Evolutionary conservation across 1,140 invertebrate species (phyloP).

Genomic region (Penaeus japonicus): DNA sequence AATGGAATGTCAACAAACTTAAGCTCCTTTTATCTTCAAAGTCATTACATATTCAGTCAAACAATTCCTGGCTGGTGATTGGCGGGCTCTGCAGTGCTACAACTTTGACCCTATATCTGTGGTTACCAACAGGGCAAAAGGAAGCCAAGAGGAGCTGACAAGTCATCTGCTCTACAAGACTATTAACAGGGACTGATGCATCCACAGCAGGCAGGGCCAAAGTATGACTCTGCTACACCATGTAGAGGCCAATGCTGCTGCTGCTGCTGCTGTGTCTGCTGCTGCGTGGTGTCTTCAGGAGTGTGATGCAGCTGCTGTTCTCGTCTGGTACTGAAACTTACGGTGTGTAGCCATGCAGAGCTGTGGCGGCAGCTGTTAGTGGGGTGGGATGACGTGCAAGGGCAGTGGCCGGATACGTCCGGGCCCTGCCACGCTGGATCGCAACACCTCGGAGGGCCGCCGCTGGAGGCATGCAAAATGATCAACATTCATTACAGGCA

Average conservation of each 20-base stretch:
- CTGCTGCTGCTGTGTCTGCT: constrained; percentile 35
- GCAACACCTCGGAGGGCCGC: constrained; percentile 75
- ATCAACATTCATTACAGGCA: constrained; percentile 60
- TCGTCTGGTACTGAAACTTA: constrained; percentile 70
- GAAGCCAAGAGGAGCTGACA: background rate
- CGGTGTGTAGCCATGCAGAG: constrained; percentile 82
- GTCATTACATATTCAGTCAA: background rate
- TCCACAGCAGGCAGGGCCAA: constrained; percentile 46
- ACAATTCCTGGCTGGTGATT: background rate
- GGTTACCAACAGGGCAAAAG: constrained; percentile 1
- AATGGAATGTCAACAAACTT: background rate
- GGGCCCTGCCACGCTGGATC: constrained; percentile 74
- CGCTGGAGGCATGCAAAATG: constrained; percentile 67
- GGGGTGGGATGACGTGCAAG: constrained; percentile 77
- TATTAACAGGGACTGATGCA: constrained; percentile 38
- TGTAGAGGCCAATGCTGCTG: constrained; percentile 8
- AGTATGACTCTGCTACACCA: constrained; percentile 33
- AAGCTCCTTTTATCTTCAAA: background rate
- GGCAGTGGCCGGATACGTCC: constrained; percentile 76
- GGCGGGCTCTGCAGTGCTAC: constrained; percentile 9
- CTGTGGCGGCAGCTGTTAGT: constrained; percentile 74
- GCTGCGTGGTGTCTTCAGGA: constrained; percentile 47
- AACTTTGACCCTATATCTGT: background rate
- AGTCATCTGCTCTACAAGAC: constrained; percentile 22
- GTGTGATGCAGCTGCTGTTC: constrained; percentile 50